Evolutionary conservation across 30 jellyfish, hydroid and myxozoan species (phyloP).

Genomic region (Aurelia sp.): DNA sequence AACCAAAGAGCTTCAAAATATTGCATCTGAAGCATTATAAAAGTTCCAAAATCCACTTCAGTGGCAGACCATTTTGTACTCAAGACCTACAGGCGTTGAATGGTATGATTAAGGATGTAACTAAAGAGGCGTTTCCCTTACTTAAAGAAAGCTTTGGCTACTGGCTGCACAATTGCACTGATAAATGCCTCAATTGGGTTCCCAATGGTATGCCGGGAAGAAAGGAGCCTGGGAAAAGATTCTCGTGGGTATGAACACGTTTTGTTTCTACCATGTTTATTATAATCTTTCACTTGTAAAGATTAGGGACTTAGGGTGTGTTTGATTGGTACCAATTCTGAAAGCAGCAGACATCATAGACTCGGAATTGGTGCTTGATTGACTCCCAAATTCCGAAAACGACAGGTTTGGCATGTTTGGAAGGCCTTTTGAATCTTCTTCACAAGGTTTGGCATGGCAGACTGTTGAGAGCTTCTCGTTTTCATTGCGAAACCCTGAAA

Average conservation of each 20-base stretch:
- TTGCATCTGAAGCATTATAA: slow-evolving; percentile 25
- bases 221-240: slow-evolving; percentile 34
- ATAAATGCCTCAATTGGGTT: slow-evolving; percentile 8
- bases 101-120: background rate
- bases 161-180: slow-evolving; percentile 61
- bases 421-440: no score
- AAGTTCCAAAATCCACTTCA: slow-evolving; percentile 14
- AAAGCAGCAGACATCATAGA: no score
- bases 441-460: no score
- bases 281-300: no score
- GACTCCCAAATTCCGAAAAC: no score
- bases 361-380: no score
- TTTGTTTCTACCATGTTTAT: background rate
- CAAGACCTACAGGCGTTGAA: background rate
- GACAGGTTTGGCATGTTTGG: no score
- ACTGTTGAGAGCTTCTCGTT: no score
- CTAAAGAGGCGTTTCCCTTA: slow-evolving; percentile 43
- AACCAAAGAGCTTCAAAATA: slow-evolving; percentile 24
- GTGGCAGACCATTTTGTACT: slow-evolving; percentile 35
- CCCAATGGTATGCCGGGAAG: slow-evolving; percentile 49
- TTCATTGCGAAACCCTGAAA: no score
- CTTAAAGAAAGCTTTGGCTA: slow-evolving; percentile 63
- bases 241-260: slow-evolving; percentile 45
- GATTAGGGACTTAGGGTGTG: no score
- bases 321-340: no score